Conservation (phyloP, 2,888 invertebrate genomes). For the Crematogaster levior region DNA sequence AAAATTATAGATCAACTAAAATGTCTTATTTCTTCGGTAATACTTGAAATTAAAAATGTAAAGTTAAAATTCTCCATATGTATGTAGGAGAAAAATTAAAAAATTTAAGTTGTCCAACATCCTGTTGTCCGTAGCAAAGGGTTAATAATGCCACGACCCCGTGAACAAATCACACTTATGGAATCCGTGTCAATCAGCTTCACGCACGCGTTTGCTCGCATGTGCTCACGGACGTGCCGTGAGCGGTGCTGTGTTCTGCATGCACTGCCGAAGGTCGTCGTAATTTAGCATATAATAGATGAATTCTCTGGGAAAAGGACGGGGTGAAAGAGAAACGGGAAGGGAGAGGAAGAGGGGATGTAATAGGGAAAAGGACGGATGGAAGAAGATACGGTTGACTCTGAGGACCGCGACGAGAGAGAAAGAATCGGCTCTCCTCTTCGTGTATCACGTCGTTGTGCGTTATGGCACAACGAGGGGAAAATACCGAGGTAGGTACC, state of each 20-base stretch:
- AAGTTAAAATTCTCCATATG: background rate
- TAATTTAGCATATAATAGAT: slow-evolving; percentile 74
- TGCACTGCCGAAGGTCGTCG: slow-evolving; percentile 69
- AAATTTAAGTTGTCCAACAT: background rate
- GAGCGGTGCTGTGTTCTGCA: slow-evolving; percentile 51
- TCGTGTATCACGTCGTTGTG: slow-evolving; percentile 75
- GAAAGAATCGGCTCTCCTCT: slow-evolving; percentile 60
- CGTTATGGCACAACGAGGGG: slow-evolving; percentile 80
- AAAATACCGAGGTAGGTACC: slow-evolving; percentile 75
- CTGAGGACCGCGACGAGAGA: slow-evolving; percentile 51
- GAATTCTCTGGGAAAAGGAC: slow-evolving; percentile 69
- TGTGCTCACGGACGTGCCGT: slow-evolving; percentile 33
- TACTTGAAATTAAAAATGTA: background rate
- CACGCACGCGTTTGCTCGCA: slow-evolving; percentile 26
- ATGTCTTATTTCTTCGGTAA: background rate
- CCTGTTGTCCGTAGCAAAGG: background rate
- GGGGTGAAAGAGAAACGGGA: slow-evolving; percentile 47
- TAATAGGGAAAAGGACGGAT: slow-evolving; percentile 37
- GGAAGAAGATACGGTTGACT: slow-evolving; percentile 52
- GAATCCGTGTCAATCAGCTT: slow-evolving; percentile 36
- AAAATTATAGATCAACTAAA: too few species aligned
- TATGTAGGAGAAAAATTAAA: background rate
- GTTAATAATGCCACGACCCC: slow-evolving; percentile 20
- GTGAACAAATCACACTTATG: slow-evolving; percentile 14
- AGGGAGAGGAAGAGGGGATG: slow-evolving; percentile 32